These are phyloP conservation scores for Microcebus tavaratra DNA, from an alignment of 2,113 vertebrate genomes.

Conservation along the genomic window DNA sequence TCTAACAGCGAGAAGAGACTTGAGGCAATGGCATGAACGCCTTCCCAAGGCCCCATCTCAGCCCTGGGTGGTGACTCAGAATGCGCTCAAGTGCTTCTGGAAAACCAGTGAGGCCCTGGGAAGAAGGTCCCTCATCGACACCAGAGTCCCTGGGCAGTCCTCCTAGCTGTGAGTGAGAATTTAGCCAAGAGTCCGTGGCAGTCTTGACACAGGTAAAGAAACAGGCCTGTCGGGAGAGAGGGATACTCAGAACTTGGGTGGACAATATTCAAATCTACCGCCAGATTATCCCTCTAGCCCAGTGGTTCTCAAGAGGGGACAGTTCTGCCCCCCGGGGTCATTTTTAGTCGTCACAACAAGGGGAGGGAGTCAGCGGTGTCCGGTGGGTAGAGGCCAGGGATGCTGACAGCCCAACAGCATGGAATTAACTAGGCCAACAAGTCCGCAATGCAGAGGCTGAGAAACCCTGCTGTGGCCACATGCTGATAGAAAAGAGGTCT, in stretches of 20 bases:
- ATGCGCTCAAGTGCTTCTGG: background rate
- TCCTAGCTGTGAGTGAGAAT: background rate
- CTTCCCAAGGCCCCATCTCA: background rate
- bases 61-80: background rate
- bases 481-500: background rate
- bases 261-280: rapidly evolving
- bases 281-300: background rate
- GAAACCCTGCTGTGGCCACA: no score
- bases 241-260: background rate
- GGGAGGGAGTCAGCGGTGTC: background rate
- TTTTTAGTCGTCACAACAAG: background rate
- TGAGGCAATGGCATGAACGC: rapidly evolving
- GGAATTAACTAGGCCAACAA: background rate
- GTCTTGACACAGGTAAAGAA: background rate
- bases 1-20: background rate
- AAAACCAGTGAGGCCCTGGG: rapidly evolving
- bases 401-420: background rate
- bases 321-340: background rate
- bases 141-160: rapidly evolving
- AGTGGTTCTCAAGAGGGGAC: background rate
- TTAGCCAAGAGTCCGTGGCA: background rate
- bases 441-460: rapidly evolving
- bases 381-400: background rate
- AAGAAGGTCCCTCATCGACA: background rate
- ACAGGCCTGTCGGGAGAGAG: no score